Evolutionary conservation across 2,888 invertebrate species (phyloP).

Genomic region (Diogma glabrata): DNA sequence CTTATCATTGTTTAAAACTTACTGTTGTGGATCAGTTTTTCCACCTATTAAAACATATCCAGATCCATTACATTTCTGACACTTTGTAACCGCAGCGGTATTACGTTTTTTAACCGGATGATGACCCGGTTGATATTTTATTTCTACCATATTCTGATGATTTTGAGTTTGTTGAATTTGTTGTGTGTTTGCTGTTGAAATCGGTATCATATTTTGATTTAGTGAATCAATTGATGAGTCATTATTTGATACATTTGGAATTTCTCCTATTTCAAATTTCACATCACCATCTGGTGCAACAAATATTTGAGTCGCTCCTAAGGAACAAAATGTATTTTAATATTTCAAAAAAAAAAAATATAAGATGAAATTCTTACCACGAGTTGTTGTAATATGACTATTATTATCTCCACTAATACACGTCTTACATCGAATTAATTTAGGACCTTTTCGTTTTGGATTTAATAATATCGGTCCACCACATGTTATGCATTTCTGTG

Average conservation of each 20-base stretch:
- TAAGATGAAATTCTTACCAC: constrained; percentile 1
- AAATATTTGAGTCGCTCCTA: constrained; percentile 46
- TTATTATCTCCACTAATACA: constrained; percentile 48
- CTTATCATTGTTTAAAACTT: constrained; percentile 16
- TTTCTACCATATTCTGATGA: constrained; percentile 21
- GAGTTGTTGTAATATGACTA: constrained; percentile 9
- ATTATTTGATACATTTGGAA: constrained; percentile 27
- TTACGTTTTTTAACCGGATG: constrained; percentile 78
- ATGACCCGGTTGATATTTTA: constrained; percentile 36
- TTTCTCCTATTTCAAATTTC: constrained; percentile 45
- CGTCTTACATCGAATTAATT: constrained; percentile 47
- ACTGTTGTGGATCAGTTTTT: constrained; percentile 13
- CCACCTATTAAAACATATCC: constrained; percentile 52
- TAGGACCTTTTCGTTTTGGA: constrained; percentile 50
- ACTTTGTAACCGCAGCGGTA: constrained; percentile 72
- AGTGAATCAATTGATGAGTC: constrained; percentile 28
- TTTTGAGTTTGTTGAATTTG: constrained; percentile 21
- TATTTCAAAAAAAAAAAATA: too few species aligned
- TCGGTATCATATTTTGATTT: constrained; percentile 41
- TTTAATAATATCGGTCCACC: constrained; percentile 43
- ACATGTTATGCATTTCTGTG: constrained; percentile 48
- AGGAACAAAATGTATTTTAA: too few species aligned
- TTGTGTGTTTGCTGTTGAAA: constrained; percentile 27
- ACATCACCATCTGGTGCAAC: constrained; percentile 52
- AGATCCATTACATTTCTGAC: constrained; percentile 80